phyloP scores from a whole-genome alignment of 2,797 vertebrate species.

The Acropternis orthonyx region DNA sequence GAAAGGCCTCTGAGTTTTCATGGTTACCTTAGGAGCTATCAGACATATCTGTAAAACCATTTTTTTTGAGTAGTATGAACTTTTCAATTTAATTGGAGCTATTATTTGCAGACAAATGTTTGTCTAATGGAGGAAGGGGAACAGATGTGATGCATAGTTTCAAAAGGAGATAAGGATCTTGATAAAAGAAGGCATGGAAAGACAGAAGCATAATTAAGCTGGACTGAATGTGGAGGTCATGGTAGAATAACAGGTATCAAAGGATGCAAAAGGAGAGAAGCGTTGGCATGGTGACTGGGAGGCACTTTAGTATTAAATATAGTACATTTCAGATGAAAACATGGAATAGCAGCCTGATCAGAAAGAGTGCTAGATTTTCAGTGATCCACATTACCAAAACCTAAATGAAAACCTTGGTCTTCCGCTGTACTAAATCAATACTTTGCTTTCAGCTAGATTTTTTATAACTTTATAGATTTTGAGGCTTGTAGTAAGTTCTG shows the following conservation, averaged over 20 bases:
- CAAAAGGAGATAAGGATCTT: neutral
- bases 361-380: neutral
- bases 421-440: neutral
- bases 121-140: neutral
- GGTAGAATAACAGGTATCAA: slow-evolving; percentile 36
- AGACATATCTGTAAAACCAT: neutral
- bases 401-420: neutral
- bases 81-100: slow-evolving; percentile 7
- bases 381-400: neutral
- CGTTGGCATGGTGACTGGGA: slow-evolving; percentile 44
- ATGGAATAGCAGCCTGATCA: neutral
- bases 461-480: neutral
- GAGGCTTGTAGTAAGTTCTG: neutral
- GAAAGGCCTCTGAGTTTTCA: neutral
- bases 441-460: neutral
- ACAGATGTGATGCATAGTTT: neutral
- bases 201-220: slow-evolving; percentile 31
- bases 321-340: neutral
- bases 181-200: neutral
- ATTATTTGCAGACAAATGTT: neutral
- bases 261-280: slow-evolving; percentile 34
- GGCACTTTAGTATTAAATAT: slow-evolving; percentile 31
- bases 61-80: neutral
- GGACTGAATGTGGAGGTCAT: slow-evolving; percentile 15
- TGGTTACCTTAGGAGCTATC: neutral